These are phyloP conservation scores for Actinemys pallida DNA, from an alignment of 2,113 vertebrate species.

Conservation along the genomic window DNA sequence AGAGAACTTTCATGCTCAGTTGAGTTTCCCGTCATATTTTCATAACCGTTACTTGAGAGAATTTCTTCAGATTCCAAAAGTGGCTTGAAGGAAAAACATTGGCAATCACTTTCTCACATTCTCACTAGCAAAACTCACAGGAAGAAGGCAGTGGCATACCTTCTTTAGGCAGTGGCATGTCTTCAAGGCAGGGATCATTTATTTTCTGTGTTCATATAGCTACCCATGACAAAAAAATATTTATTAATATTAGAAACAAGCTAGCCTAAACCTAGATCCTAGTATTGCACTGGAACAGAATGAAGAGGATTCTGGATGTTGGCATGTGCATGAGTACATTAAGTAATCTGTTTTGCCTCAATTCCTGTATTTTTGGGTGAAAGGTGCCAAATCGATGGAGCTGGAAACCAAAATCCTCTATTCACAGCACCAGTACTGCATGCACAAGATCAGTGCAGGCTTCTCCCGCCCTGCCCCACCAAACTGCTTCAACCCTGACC, in stretches of 20 bases:
- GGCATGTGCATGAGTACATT: not conserved
- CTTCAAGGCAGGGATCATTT: slow-evolving; percentile 32
- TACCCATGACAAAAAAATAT: not conserved
- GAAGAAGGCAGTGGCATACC: fast-evolving
- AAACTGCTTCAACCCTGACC: not conserved
- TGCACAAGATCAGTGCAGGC: not conserved
- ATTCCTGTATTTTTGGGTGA: not conserved
- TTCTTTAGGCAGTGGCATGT: not conserved
- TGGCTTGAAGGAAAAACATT: not conserved
- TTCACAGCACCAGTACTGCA: not conserved
- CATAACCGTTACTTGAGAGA: not conserved
- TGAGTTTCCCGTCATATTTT: not conserved
- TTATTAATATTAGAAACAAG: not conserved
- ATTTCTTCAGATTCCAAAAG: not conserved
- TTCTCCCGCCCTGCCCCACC: not conserved
- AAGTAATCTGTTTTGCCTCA: not conserved
- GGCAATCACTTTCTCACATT: not conserved
- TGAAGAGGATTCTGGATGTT: not conserved
- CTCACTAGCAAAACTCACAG: not conserved
- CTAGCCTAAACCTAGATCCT: not conserved
- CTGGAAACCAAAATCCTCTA: not conserved
- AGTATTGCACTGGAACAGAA: not conserved
- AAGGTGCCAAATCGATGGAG: not conserved
- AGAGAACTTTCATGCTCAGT: not conserved
- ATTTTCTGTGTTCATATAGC: not conserved